Conservation (phyloP, 2,113 vertebrate species). For the Lepisosteus osseus region DNA sequence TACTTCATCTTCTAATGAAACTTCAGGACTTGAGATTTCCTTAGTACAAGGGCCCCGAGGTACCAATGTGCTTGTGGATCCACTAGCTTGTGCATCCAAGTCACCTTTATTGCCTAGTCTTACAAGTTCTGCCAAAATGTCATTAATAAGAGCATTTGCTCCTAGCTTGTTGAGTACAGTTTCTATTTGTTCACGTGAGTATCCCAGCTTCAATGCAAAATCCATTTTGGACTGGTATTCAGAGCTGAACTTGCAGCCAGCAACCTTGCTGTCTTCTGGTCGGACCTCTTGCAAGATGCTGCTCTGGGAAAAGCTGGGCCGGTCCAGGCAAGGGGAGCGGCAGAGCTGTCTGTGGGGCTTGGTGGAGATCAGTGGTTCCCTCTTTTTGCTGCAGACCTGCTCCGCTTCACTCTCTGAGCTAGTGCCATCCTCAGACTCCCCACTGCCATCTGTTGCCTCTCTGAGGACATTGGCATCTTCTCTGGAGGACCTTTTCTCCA, state of each 20-base stretch:
- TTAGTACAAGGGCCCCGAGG: constrained; percentile 72
- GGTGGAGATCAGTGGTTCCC: constrained; percentile 68
- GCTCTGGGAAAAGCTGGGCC: constrained; percentile 91
- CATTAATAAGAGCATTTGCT: constrained; percentile 88
- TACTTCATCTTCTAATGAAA: constrained; percentile 87
- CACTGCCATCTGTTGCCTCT: constrained; percentile 65
- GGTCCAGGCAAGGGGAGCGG: constrained; percentile 90
- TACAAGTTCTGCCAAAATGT: constrained; percentile 90
- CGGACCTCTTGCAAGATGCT: constrained; percentile 79
- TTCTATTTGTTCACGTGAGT: constrained; percentile 90
- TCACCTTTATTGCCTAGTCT: constrained; percentile 92
- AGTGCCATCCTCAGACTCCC: constrained; percentile 84
- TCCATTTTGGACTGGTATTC: constrained; percentile 96
- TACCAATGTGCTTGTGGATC: constrained; percentile 46
- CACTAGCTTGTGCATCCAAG: constrained; percentile 70
- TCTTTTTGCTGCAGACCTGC: constrained; percentile 58
- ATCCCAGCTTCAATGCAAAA: constrained; percentile 94
- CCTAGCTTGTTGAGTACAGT: constrained; percentile 90
- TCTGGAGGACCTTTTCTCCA: constrained; percentile 86
- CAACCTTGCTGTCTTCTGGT: constrained; percentile 63
- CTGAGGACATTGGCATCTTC: constrained; percentile 73
- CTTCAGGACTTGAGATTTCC: constrained; percentile 81
- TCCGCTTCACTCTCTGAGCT: constrained; percentile 89
- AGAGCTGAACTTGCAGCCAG: constrained; percentile 47
- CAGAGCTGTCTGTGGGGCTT: constrained; percentile 94